phyloP scores from a whole-genome alignment of 2,113 vertebrate genomes.

The Percopsis transmontana region DNA sequence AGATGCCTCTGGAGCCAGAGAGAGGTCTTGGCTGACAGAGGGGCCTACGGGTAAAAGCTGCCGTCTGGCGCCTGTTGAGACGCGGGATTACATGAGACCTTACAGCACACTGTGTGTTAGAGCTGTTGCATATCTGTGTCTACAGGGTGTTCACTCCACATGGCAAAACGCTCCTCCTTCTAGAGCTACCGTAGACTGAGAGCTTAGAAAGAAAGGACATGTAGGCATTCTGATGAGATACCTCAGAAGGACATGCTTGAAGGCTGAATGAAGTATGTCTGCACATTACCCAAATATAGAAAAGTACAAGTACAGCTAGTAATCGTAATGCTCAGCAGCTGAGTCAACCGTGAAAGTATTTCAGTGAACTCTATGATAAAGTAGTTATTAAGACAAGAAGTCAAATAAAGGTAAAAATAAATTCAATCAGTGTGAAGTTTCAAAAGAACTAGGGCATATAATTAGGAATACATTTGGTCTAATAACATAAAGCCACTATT shows the following conservation, averaged over 20 bases:
- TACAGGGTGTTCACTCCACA: conserved; percentile 44
- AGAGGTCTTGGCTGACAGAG: conserved; percentile 69
- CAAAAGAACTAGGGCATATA: too few species aligned
- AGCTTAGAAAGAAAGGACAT: conserved; percentile 13
- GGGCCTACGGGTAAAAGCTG: conserved; percentile 71
- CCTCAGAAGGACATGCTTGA: conserved; percentile 12
- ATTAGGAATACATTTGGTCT: too few species aligned
- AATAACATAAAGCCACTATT: not conserved
- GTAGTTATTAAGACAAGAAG: not conserved
- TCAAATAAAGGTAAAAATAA: not conserved
- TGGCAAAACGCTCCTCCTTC: conserved; percentile 29
- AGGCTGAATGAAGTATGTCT: not conserved
- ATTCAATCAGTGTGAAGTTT: not conserved
- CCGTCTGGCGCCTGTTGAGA: conserved; percentile 64
- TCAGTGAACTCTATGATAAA: not conserved
- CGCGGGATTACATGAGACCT: conserved; percentile 70
- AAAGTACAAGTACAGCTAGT: not conserved
- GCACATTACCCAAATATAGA: not conserved
- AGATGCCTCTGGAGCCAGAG: conserved; percentile 63
- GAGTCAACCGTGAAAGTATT: not conserved
- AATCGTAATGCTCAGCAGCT: not conserved
- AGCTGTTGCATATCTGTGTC: conserved; percentile 52
- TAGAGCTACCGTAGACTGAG: conserved; percentile 22
- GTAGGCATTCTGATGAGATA: not conserved
- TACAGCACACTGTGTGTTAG: conserved; percentile 61